Evolutionary conservation across 2,113 vertebrate species (phyloP), one percentile per base, ranked within the genome.

Genomic region (Takifugu flavidus): DNA sequence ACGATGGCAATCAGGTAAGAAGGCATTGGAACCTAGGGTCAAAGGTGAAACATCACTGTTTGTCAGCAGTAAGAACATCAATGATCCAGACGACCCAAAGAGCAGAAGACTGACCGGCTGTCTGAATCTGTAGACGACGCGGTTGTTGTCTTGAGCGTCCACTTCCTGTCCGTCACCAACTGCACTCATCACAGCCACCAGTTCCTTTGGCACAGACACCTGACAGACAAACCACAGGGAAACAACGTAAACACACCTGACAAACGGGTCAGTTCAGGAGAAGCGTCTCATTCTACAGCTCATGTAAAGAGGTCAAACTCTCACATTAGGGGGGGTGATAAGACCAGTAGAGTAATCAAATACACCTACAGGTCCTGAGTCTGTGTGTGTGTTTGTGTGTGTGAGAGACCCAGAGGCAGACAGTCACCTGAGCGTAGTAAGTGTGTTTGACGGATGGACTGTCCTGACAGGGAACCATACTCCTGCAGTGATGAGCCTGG

Each of bases 161-260:
- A 88, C 82, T 15, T 73, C 83, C 56, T 96, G 94, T 62, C 97
- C 95, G 0, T 96, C 93, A 0, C 90, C 90, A 59, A 92, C 61
- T 0, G 96, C 96, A 42, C 97, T 98, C 97, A 99, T 99, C 43
- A 98, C 89, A 3, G 94, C 94, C 49, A 98, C 94, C 88, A 99
- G 62, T 31, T 96, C 94, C 77, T 93, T 95, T 1, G 96, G 95
- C 5, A 98, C 93, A 0, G 95, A 69, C 46, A 82, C 75, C 56
- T 76, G 61, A 46, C 14, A 49, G 28, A 66, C 54, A 66, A 6
- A 45, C 43, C 46, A 53, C 12, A 53, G 13, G 63, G 27, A 20
- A 20, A 20, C 20, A 20, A 20, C 20, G 20, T 20, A 20, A 20
- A 20, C 20, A 20, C 20, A 20, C 20, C 20, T 20, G 20, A 20